phyloP scores from a whole-genome alignment of 2,797 vertebrate genomes.

The Sebastiscus tertius region DNA sequence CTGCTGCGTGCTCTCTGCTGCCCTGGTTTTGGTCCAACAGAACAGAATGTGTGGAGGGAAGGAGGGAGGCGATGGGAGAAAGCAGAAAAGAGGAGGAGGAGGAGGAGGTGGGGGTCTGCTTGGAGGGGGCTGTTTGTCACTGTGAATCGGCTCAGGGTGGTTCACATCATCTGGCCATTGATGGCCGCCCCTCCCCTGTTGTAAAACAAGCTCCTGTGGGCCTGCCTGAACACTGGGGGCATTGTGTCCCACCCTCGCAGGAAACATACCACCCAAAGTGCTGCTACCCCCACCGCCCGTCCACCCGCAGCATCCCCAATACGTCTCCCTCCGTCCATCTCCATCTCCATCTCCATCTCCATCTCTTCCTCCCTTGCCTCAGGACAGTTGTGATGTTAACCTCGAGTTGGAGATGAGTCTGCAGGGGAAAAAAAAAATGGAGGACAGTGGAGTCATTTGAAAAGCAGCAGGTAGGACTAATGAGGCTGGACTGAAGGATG shows the following conservation, averaged over 20 bases:
- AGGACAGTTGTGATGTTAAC: not conserved
- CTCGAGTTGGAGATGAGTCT: not conserved
- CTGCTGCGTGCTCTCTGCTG: constrained; percentile 41
- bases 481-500: constrained; percentile 23
- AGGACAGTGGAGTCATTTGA: not conserved
- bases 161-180: constrained; percentile 93
- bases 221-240: constrained; percentile 88
- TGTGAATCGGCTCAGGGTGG: constrained; percentile 93
- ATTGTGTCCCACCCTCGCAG: constrained; percentile 87
- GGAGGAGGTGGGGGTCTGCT: constrained; percentile 65
- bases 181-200: constrained; percentile 94
- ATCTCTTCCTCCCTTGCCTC: constrained; percentile 1
- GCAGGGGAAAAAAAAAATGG: not conserved
- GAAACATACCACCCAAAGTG: constrained; percentile 97
- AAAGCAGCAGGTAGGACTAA: constrained; percentile 48
- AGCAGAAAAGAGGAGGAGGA: constrained; percentile 49
- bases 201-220: constrained; percentile 93
- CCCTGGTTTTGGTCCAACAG: constrained; percentile 74
- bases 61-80: constrained; percentile 65
- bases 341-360: constrained; percentile 20
- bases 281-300: constrained; percentile 79
- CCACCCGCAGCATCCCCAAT: constrained; percentile 75
- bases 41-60: constrained; percentile 65
- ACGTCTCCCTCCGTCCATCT: constrained; percentile 26
- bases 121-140: constrained; percentile 91